Percentiles rank a stretch among this genome's conserved stretches.
Evolutionary conservation across 2,888 invertebrate species (phyloP).

Genomic region (Sussaba pulchella): DNA sequence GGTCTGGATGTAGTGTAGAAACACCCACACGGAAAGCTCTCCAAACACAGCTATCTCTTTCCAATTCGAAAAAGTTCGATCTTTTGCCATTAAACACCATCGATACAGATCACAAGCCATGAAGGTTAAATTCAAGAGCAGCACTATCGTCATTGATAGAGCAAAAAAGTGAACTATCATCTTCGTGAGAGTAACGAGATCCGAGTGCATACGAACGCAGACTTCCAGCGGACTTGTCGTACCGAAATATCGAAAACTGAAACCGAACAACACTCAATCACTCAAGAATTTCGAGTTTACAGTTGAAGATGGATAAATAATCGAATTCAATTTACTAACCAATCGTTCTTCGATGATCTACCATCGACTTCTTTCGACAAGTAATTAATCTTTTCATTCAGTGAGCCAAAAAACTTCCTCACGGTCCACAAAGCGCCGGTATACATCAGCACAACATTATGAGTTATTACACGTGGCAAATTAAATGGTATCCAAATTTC

Average conservation of each 20-base stretch:
- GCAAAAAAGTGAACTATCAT: constrained; percentile 57
- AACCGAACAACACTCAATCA: background rate
- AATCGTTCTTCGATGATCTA: constrained; percentile 9
- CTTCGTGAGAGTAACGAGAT: constrained; percentile 55
- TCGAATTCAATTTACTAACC: constrained; percentile 32
- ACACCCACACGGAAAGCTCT: constrained; percentile 46
- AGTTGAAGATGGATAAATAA: background rate
- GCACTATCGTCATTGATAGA: constrained; percentile 49
- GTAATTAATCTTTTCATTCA: constrained; percentile 54
- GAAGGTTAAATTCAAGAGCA: constrained; percentile 52
- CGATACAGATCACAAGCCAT: constrained; percentile 60
- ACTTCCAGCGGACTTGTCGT: constrained; percentile 35
- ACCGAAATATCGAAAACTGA: constrained; percentile 45
- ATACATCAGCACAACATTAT: constrained; percentile 49
- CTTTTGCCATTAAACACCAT: constrained; percentile 36
- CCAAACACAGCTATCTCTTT: background rate
- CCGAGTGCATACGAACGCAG: constrained; percentile 58
- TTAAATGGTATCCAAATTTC: constrained; percentile 58
- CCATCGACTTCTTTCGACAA: too few relatives aligned
- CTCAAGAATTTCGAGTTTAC: background rate
- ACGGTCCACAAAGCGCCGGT: constrained; percentile 45
- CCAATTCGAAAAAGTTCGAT: background rate
- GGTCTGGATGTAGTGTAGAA: constrained; percentile 37
- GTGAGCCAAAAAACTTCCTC: constrained; percentile 37
- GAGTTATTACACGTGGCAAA: constrained; percentile 50